These are phyloP conservation scores for Spisula subtruncata DNA, from an alignment of 2,888 invertebrate genomes.

Conservation along the genomic window DNA sequence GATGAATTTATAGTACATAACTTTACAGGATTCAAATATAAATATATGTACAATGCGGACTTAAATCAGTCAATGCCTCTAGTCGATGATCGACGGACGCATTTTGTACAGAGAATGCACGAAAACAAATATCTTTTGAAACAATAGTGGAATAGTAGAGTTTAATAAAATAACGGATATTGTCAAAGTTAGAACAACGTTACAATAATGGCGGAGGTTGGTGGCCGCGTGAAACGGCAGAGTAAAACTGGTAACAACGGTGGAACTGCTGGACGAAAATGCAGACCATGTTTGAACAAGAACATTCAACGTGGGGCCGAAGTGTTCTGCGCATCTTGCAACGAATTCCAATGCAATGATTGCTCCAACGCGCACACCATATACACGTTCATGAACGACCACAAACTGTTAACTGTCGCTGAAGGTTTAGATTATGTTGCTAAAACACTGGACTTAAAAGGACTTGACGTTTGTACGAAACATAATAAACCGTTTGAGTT, in stretches of 20 bases:
- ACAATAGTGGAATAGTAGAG: no score
- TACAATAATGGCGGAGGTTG: background rate
- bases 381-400: slow-evolving; percentile 3
- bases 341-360: slow-evolving; percentile 33
- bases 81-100: no score
- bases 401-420: background rate
- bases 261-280: background rate
- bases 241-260: background rate
- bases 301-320: background rate
- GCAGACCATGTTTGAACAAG: slow-evolving; percentile 1
- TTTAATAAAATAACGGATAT: no score
- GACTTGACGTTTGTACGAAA: slow-evolving; percentile 13
- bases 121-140: no score
- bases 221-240: background rate
- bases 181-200: background rate
- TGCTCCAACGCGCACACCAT: slow-evolving; percentile 4
- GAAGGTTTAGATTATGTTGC: background rate
- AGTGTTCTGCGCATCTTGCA: slow-evolving; percentile 23
- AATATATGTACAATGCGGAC: no score
- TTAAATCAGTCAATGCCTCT: no score
- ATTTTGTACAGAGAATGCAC: no score
- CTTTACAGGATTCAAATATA: no score
- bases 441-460: background rate
- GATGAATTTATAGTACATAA: no score
- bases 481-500: background rate